Evolutionary conservation across 2,888 invertebrate genomes (phyloP).

Genomic region (Caenorhabditis imperialis): DNA sequence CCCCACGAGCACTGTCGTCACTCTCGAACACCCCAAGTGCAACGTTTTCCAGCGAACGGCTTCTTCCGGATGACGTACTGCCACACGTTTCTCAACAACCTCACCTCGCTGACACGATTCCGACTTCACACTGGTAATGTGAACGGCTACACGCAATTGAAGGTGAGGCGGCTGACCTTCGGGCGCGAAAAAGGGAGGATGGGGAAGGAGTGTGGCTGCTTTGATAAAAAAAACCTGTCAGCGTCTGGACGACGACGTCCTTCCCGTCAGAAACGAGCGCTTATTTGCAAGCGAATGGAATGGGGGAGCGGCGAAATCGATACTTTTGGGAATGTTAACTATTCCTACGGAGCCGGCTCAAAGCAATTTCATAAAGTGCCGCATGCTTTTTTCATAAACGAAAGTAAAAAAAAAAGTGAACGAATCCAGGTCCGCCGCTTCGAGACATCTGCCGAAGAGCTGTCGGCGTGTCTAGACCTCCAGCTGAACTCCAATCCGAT

Average conservation of each 20-base stretch:
- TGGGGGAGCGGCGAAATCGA: not conserved
- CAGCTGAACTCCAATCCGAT: constrained; percentile 71
- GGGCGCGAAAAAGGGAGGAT: constrained; percentile 2
- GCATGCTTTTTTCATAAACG: not conserved
- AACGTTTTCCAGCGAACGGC: constrained; percentile 20
- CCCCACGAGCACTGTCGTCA: too few relatives aligned
- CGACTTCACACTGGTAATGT: constrained; percentile 78
- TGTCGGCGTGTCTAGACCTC: constrained; percentile 75
- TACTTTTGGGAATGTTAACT: too few relatives aligned
- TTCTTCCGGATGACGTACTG: constrained; percentile 41
- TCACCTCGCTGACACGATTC: constrained; percentile 62
- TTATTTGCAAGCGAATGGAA: constrained; percentile 2
- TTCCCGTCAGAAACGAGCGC: not conserved
- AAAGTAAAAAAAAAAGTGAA: not conserved
- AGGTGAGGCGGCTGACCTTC: constrained; percentile 55
- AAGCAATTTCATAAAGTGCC: not conserved
- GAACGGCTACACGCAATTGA: constrained; percentile 76
- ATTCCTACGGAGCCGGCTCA: too few relatives aligned
- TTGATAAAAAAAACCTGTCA: constrained; percentile 33
- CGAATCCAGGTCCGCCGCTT: constrained; percentile 60
- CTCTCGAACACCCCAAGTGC: not conserved
- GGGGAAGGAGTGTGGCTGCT: constrained; percentile 2
- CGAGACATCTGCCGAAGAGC: constrained; percentile 76
- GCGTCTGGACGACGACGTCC: constrained; percentile 10
- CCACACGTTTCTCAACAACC: constrained; percentile 55